Evolutionary conservation across 2,888 invertebrate genomes (phyloP).

Genomic region (Galerucella calmariensis): DNA sequence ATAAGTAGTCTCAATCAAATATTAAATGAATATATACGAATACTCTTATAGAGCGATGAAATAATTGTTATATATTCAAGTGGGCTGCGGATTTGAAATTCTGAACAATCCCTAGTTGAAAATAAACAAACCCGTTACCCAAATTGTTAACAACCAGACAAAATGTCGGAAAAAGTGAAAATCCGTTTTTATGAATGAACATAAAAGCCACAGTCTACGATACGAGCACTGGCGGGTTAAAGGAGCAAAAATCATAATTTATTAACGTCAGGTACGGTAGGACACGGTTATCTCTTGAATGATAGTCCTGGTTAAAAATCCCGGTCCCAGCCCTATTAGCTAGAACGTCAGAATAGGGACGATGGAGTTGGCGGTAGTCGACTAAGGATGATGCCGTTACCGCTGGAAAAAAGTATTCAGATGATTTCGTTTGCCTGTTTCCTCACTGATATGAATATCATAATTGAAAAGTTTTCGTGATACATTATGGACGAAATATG

Average conservation of each 20-base stretch:
- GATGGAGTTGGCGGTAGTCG: conserved; percentile 39
- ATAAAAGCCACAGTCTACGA: conserved; percentile 37
- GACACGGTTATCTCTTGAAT: conserved; percentile 61
- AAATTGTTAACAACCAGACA: conserved; percentile 21
- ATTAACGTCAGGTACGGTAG: conserved; percentile 59
- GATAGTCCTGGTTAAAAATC: conserved; percentile 62
- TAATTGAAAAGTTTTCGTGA: conserved; percentile 11
- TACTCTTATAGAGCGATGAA: not conserved
- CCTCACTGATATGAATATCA: conserved; percentile 25
- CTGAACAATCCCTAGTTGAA: conserved; percentile 11
- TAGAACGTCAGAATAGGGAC: conserved; percentile 55
- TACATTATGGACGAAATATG: not conserved
- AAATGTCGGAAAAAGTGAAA: conserved; percentile 29
- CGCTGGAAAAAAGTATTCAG: conserved; percentile 27
- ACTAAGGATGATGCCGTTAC: conserved; percentile 28
- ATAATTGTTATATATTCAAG: not conserved
- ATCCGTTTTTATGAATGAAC: conserved; percentile 37
- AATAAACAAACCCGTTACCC: conserved; percentile 27
- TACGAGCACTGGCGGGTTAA: conserved; percentile 36
- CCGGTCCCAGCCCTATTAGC: conserved; percentile 47
- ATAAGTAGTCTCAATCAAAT: too few relatives aligned
- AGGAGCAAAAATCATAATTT: conserved; percentile 58
- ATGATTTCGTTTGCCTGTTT: conserved; percentile 18
- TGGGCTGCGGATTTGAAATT: conserved; percentile 17
- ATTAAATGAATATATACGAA: not conserved